Conservation (phyloP, 1,140 invertebrate species). For the Leguminivora glycinivorella region DNA sequence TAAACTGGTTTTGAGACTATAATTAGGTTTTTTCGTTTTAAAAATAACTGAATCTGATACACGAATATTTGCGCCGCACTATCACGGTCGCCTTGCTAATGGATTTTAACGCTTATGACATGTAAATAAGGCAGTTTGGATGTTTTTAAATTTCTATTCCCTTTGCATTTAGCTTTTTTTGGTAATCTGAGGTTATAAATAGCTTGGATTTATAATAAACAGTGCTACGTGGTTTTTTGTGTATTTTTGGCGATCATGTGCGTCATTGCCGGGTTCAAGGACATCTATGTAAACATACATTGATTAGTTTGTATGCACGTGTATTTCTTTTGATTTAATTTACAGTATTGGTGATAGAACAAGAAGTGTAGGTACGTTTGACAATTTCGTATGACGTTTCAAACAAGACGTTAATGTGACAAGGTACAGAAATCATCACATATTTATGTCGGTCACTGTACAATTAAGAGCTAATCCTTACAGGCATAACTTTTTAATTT, state of each 20-base stretch:
- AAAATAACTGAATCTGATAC: constrained; percentile 29
- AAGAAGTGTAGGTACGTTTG: no score
- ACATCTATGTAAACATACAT: constrained; percentile 12
- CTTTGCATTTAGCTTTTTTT: not conserved
- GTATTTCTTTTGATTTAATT: no score
- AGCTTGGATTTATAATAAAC: constrained; percentile 16
- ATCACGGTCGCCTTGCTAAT: not conserved
- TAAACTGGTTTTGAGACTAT: constrained; percentile 18
- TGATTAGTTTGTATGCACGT: not conserved
- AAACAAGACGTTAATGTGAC: no score
- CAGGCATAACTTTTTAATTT: no score
- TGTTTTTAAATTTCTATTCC: not conserved
- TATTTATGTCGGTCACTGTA: no score
- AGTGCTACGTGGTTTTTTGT: not conserved
- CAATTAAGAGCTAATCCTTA: no score
- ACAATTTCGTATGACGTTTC: no score
- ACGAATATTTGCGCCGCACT: constrained; percentile 11
- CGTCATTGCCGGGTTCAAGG: constrained; percentile 26
- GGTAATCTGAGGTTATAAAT: not conserved
- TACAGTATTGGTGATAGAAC: no score
- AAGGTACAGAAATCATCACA: no score
- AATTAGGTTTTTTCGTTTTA: constrained; percentile 25
- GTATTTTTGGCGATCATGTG: constrained; percentile 7
- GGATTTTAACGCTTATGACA: constrained; percentile 9
- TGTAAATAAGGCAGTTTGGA: not conserved